Base-by-base conservation (phyloP, 2,113 vertebrate species). In the Procapra przewalskii region DNA sequence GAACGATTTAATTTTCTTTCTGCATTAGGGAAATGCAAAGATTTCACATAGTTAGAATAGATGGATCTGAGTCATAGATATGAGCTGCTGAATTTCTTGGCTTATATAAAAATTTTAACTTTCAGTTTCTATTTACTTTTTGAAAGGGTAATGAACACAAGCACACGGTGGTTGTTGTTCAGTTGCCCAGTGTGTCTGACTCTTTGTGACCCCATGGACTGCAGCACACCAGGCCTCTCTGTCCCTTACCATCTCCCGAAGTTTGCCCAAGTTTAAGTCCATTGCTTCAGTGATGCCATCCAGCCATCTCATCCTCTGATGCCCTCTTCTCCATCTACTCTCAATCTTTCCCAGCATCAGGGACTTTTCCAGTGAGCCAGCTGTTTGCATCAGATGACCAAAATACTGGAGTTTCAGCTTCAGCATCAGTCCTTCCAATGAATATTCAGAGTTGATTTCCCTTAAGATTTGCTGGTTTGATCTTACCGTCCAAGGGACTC, bases 1-100 rank as follows among this genome's bases (percentile, higher is more conserved):
- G 45, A 96, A 62, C 0, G 0, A 64, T 96, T 97, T 89, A 91
- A 91, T 97, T 96, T 98, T 96, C 80, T 92, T 96, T 86, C 43
- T 95, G 88, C 84, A 19, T 93, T 75, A 95, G 67, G 84, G 40
- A 90, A 92, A 17, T 3, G 8, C 71, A 71, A 89, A 88, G 36
- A 93, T 60, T 57, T 94, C 64, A 92, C 59, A 62, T 79, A 86
- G 57, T 83, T 71, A 84, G 52, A 96, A 86, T 27, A 97, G 36
- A 62, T 64, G 81, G 52, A 45, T 81, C 11, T 5, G 33, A 40
- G 55, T 77, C 62, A 62, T 5, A 92, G 75, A 27, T 86, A n/a
- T 8, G 33, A 89, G 83, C 57, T 50, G 16, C 25, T 75, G 19
- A 17, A 48, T 87, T 59, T 92, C 23, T 96, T 60, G 15, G 2